Evolutionary conservation across 2,113 vertebrate genomes (phyloP).

Genomic region (Pao palembangensis): DNA sequence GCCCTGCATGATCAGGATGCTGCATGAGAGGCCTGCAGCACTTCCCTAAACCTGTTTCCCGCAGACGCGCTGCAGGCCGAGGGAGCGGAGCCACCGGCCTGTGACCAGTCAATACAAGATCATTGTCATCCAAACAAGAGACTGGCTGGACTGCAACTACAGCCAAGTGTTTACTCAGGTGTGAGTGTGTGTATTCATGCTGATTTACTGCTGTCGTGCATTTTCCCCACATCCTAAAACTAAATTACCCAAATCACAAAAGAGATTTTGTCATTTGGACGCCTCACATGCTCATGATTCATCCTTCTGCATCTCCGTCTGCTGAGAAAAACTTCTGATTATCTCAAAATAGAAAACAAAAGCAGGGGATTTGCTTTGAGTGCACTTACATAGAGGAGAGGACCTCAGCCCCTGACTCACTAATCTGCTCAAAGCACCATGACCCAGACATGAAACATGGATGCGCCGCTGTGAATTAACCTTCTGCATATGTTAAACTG

Average conservation of each 20-base stretch:
- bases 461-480: conserved; percentile 67
- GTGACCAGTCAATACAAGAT: conserved; percentile 65
- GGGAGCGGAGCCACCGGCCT: conserved; percentile 48
- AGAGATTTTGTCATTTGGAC: neutral
- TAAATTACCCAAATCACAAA: neutral
- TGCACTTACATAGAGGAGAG: neutral
- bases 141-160: conserved; percentile 57
- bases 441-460: conserved; percentile 50
- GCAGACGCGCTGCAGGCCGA: conserved; percentile 39
- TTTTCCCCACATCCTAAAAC: conserved; percentile 1
- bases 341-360: neutral
- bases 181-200: conserved; percentile 75
- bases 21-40: no score
- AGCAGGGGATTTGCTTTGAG: neutral
- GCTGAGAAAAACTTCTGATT: neutral
- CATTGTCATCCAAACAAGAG: conserved; percentile 71
- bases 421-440: conserved; percentile 39
- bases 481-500: conserved; percentile 73
- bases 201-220: neutral
- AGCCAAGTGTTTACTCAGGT: conserved; percentile 79
- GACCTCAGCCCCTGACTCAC: conserved; percentile 18
- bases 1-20: no score
- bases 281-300: neutral
- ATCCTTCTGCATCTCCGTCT: conserved; percentile 9
- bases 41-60: conserved; percentile 51